Percentiles rank a stretch among this genome's conserved stretches.
phyloP scores from a whole-genome alignment of 2,113 vertebrate species.

The Stigmatopora nigra region DNA sequence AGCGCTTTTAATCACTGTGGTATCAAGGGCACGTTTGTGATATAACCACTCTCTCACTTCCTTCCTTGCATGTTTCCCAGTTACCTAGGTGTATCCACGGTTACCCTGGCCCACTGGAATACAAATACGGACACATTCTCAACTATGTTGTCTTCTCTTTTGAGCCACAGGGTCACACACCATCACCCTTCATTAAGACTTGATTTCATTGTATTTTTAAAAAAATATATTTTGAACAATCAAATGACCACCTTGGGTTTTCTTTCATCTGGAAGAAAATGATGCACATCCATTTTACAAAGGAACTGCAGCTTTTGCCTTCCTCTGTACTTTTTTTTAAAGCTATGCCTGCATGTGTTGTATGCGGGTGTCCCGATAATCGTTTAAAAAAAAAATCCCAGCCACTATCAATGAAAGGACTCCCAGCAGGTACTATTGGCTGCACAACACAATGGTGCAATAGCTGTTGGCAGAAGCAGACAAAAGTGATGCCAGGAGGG shows the following conservation, averaged over 20 bases:
- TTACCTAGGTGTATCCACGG: conserved; percentile 86
- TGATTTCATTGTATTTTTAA: conserved; percentile 18
- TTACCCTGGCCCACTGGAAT: conserved; percentile 76
- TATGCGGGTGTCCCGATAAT: not conserved
- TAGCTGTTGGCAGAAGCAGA: conserved; percentile 35
- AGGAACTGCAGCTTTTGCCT: not conserved
- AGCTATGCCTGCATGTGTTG: not conserved
- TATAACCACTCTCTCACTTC: conserved; percentile 69
- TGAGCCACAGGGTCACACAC: conserved; percentile 42
- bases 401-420: conserved; percentile 50
- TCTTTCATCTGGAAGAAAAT: not conserved
- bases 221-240: conserved; percentile 38
- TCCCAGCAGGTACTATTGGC: conserved; percentile 62
- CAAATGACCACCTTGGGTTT: conserved; percentile 55
- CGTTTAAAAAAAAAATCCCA: conserved; percentile 18
- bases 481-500: conserved; percentile 47
- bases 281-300: not conserved
- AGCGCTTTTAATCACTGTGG: conserved; percentile 60
- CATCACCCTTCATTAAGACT: conserved; percentile 55
- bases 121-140: conserved; percentile 71
- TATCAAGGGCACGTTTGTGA: conserved; percentile 59
- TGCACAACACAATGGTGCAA: conserved; percentile 55
- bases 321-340: conserved; percentile 15
- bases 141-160: conserved; percentile 39
- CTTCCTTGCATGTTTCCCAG: conserved; percentile 80